Conservation (phyloP, 2,797 vertebrate genomes). For the Falco cherrug region DNA sequence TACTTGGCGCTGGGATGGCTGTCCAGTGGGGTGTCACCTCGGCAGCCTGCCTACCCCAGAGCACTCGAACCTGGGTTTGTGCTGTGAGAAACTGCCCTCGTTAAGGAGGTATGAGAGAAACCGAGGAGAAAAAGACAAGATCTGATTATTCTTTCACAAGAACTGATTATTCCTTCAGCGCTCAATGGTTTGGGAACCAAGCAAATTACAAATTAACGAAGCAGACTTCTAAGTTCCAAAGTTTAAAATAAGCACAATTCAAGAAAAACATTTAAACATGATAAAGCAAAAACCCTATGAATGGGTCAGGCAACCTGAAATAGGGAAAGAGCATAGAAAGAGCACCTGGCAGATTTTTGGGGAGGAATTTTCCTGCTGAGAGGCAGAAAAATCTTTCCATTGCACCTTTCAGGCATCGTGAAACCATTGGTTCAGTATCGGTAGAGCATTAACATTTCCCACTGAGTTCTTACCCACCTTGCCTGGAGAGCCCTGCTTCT, state of each 20-base stretch:
- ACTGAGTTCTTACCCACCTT: background rate
- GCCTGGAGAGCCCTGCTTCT: background rate
- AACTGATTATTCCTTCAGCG: background rate
- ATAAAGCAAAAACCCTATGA: background rate
- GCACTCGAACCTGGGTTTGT: background rate
- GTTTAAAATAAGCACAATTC: background rate
- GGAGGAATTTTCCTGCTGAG: background rate
- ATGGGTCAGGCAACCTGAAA: background rate
- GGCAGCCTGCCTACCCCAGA: accelerated
- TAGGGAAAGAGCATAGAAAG: background rate
- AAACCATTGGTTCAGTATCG: background rate
- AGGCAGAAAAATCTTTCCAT: background rate
- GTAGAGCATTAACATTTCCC: background rate
- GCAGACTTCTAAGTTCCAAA: background rate
- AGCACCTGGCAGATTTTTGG: background rate
- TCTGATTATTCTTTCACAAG: too few species aligned
- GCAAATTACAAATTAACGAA: background rate
- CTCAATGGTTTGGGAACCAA: background rate
- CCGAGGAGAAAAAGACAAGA: background rate
- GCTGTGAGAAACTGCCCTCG: background rate
- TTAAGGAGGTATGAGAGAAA: background rate
- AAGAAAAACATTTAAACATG: background rate
- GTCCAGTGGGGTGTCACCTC: background rate
- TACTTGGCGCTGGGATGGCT: background rate
- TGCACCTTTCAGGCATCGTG: background rate